Evolutionary conservation across 2,888 invertebrate genomes (phyloP).

Genomic region (Dicranocentrus wangi): DNA sequence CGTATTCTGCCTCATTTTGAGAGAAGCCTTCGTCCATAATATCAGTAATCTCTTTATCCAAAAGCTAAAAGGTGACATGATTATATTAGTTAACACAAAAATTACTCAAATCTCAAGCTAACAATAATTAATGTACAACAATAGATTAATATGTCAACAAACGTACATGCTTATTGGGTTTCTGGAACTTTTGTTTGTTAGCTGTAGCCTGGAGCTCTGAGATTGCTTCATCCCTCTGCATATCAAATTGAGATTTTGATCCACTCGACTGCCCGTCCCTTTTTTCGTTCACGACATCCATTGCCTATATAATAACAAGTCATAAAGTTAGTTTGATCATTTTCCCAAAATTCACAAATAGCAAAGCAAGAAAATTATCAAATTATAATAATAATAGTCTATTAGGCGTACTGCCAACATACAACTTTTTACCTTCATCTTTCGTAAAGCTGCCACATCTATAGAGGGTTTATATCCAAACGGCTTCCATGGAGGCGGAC

Average conservation of each 20-base stretch:
- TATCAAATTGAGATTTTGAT: slow-evolving; percentile 69
- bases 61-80: slow-evolving; percentile 57
- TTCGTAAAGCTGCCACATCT: slow-evolving; percentile 63
- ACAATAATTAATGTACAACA: no score
- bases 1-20: slow-evolving; percentile 68
- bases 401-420: no score
- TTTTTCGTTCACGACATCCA: slow-evolving; percentile 70
- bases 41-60: slow-evolving; percentile 70
- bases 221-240: slow-evolving; percentile 68
- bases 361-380: no score
- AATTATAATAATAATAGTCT: no score
- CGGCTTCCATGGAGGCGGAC: slow-evolving; percentile 66
- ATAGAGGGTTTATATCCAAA: slow-evolving; percentile 62
- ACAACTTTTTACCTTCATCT: slow-evolving; percentile 64
- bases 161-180: slow-evolving; percentile 65
- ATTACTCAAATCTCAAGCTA: no score
- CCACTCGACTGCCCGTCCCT: slow-evolving; percentile 50
- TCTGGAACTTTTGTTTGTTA: slow-evolving; percentile 65
- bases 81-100: no score
- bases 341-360: no score
- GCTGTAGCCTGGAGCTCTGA: slow-evolving; percentile 67
- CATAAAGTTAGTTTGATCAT: no score
- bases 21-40: slow-evolving; percentile 71
- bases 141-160: not conserved
- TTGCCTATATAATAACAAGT: slow-evolving; percentile 51